These are phyloP conservation scores for Sycophila texana DNA, from an alignment of 2,888 invertebrate genomes.

Conservation along the genomic window DNA sequence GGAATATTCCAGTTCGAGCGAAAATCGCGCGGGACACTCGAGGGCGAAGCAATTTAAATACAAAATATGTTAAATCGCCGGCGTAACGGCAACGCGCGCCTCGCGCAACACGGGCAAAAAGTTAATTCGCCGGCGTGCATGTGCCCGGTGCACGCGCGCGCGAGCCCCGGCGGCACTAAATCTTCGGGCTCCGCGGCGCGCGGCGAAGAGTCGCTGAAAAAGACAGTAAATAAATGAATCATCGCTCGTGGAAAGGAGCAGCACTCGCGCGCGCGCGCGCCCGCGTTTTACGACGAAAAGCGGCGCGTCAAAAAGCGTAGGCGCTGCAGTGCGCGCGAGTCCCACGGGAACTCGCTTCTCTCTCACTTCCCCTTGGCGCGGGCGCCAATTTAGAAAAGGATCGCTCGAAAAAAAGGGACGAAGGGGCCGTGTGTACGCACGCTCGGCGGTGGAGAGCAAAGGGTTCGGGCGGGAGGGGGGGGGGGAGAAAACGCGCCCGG, in stretches of 20 bases:
- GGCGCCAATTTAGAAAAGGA: too few relatives aligned
- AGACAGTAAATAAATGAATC: constrained; percentile 51
- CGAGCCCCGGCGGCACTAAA: constrained; percentile 30
- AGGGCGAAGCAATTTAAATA: constrained; percentile 31
- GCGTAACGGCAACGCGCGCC: neutral
- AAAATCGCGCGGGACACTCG: neutral
- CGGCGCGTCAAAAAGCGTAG: constrained; percentile 12
- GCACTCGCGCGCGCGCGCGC: too few relatives aligned
- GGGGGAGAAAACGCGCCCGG: neutral
- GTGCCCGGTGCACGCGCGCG: neutral
- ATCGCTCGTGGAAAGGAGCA: constrained; percentile 17
- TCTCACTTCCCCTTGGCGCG: neutral
- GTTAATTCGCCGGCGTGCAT: constrained; percentile 34
- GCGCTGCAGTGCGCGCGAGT: neutral
- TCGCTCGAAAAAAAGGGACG: too few relatives aligned
- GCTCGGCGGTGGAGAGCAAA: too few relatives aligned
- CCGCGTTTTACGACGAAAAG: constrained; percentile 50
- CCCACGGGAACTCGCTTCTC: constrained; percentile 28
- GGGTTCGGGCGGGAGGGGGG: neutral
- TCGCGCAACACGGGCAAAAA: constrained; percentile 23
- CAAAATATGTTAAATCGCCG: constrained; percentile 32
- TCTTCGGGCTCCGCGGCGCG: constrained; percentile 15
- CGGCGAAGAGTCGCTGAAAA: constrained; percentile 22
- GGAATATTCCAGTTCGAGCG: neutral
- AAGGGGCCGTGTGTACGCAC: too few relatives aligned